Evolutionary conservation across 2,888 invertebrate species (phyloP).

Genomic region (Chorisops tibialis): DNA sequence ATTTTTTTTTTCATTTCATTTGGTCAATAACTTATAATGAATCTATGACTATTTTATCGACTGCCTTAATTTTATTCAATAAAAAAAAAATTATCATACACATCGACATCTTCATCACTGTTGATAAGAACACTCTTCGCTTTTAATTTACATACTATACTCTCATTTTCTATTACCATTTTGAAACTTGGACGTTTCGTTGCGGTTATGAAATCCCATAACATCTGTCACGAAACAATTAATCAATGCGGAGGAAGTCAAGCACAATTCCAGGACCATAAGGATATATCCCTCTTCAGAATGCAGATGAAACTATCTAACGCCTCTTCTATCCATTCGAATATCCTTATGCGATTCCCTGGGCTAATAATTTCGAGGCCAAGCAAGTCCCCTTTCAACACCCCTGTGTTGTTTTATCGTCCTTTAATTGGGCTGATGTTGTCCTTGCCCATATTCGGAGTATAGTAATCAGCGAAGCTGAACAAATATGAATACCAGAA

Average conservation of each 20-base stretch:
- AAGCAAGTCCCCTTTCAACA: constrained; percentile 25
- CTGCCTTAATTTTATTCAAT: no score
- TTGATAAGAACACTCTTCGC: no score
- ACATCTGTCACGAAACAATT: constrained; percentile 15
- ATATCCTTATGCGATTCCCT: constrained; percentile 2
- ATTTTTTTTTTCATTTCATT: no score
- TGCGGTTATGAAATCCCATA: neutral
- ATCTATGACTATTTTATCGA: no score
- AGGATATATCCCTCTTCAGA: neutral
- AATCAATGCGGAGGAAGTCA: constrained; percentile 13
- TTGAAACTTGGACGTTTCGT: no score
- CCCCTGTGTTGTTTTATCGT: constrained; percentile 27
- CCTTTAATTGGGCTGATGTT: constrained; percentile 28
- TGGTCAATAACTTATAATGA: no score
- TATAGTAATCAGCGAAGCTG: constrained; percentile 22
- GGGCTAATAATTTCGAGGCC: constrained; percentile 4
- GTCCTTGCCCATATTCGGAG: neutral
- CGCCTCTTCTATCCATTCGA: neutral
- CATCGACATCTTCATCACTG: no score
- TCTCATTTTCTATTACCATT: no score
- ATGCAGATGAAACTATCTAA: neutral
- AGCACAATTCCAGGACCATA: constrained; percentile 11
- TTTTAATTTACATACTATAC: no score
- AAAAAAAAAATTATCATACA: no score
- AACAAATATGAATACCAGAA: constrained; percentile 3